These are phyloP conservation scores for Netelia virgata DNA, from an alignment of 2,888 invertebrate species.

Conservation along the genomic window DNA sequence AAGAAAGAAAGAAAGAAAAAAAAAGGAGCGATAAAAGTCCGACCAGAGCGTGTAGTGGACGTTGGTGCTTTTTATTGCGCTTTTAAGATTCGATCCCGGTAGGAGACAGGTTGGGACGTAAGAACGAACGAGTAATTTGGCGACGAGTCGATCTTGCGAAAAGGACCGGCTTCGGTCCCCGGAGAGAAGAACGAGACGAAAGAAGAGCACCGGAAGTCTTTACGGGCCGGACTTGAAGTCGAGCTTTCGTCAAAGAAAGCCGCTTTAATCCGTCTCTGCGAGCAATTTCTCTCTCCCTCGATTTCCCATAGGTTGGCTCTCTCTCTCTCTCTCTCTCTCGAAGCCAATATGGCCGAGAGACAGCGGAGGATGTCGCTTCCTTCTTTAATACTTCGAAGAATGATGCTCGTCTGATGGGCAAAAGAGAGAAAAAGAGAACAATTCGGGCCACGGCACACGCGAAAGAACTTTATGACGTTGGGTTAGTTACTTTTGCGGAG, in stretches of 20 bases:
- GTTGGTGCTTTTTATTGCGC: constrained; percentile 56
- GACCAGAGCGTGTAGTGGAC: constrained; percentile 28
- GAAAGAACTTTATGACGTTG: constrained; percentile 57
- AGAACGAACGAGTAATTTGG: constrained; percentile 66
- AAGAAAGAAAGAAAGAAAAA: constrained; percentile 40
- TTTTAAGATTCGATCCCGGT: constrained; percentile 59
- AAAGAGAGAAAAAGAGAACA: neutral
- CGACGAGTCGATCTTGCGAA: constrained; percentile 65
- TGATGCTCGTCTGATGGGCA: constrained; percentile 15
- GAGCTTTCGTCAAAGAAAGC: constrained; percentile 69
- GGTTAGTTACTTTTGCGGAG: constrained; percentile 60
- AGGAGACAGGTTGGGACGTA: constrained; percentile 56
- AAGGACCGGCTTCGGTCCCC: constrained; percentile 27
- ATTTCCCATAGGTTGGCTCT: neutral
- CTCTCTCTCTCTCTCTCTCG: constrained; percentile 11
- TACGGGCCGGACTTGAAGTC: constrained; percentile 68
- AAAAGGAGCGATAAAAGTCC: constrained; percentile 26
- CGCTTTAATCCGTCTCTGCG: constrained; percentile 69
- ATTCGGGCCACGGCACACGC: constrained; percentile 15
- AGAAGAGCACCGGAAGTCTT: constrained; percentile 65
- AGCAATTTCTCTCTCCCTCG: constrained; percentile 64
- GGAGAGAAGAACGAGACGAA: constrained; percentile 2
- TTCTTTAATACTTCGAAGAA: constrained; percentile 30
- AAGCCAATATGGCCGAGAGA: constrained; percentile 34
- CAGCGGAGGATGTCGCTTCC: constrained; percentile 29